Evolutionary conservation across 2,888 invertebrate species (phyloP).

Genomic region (Erynnis tages): DNA sequence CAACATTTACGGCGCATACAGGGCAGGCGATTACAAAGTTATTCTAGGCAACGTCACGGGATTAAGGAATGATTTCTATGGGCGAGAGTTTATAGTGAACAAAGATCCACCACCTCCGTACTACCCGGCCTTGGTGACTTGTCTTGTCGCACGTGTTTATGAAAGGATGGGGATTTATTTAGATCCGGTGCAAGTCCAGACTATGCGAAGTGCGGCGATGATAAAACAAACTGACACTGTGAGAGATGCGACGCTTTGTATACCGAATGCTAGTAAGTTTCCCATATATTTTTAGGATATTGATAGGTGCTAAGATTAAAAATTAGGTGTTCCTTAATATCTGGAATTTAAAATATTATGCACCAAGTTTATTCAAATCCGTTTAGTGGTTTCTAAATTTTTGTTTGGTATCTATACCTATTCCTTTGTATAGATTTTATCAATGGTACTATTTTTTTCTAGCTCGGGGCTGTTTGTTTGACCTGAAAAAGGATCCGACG

Average conservation of each 20-base stretch:
- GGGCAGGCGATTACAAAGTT: conserved; percentile 84
- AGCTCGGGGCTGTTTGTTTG: conserved; percentile 87
- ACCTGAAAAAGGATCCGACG: conserved; percentile 89
- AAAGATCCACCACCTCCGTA: conserved; percentile 58
- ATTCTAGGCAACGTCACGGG: conserved; percentile 79
- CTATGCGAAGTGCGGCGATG: conserved; percentile 52
- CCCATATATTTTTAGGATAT: too few species aligned
- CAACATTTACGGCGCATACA: conserved; percentile 77
- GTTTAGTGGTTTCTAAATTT: too few species aligned
- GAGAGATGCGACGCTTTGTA: conserved; percentile 55
- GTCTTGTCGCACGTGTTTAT: conserved; percentile 55
- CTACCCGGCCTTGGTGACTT: conserved; percentile 49
- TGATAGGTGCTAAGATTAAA: too few species aligned
- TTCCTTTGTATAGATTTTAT: too few species aligned
- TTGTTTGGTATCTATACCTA: too few species aligned
- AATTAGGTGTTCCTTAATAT: too few species aligned
- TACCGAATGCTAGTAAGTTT: conserved; percentile 63
- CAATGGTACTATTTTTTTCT: conserved; percentile 46
- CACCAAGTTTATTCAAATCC: too few species aligned
- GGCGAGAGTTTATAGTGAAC: conserved; percentile 53
- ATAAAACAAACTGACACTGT: conserved; percentile 56
- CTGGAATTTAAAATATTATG: too few species aligned
- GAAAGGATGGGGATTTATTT: conserved; percentile 55
- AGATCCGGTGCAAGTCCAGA: conserved; percentile 47
- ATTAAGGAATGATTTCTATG: conserved; percentile 61